Conservation (phyloP, 2,113 vertebrate genomes). For the Illadopsis cleaveri region DNA sequence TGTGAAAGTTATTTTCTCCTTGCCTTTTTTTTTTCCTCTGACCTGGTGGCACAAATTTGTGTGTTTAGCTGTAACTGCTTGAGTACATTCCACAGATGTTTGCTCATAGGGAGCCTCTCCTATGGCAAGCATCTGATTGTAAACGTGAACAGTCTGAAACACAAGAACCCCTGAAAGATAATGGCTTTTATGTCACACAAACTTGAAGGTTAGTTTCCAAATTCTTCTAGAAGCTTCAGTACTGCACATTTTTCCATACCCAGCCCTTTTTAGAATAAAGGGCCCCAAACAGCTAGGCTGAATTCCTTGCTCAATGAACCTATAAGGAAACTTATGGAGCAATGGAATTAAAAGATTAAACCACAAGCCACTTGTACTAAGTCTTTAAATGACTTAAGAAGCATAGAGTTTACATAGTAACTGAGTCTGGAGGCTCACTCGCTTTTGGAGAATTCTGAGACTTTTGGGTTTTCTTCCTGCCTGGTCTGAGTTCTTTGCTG, state of each 20-base stretch:
- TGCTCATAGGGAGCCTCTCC: neutral
- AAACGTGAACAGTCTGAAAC: neutral
- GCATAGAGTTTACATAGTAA: constrained; percentile 69
- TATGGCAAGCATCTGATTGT: neutral
- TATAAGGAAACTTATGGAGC: constrained; percentile 62
- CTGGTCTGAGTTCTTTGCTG: constrained; percentile 29
- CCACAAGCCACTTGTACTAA: constrained; percentile 61
- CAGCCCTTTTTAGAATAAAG: constrained; percentile 52
- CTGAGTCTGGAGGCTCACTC: constrained; percentile 33
- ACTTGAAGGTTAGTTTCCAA: constrained; percentile 45
- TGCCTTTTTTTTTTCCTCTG: neutral
- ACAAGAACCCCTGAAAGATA: neutral
- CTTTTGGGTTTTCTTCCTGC: neutral
- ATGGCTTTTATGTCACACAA: neutral
- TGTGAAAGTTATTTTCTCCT: neutral
- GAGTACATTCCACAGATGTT: constrained; percentile 22
- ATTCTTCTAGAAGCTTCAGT: constrained; percentile 30
- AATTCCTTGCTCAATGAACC: constrained; percentile 77
- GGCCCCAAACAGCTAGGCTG: constrained; percentile 58
- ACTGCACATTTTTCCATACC: constrained; percentile 8
- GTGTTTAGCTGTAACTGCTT: neutral
- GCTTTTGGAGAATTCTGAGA: constrained; percentile 54
- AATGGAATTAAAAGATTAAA: constrained; percentile 78
- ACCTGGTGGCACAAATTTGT: constrained; percentile 11
- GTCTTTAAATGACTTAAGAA: constrained; percentile 67